Evolutionary conservation across 2,113 vertebrate species (phyloP).

Genomic region (Cariama cristata): DNA sequence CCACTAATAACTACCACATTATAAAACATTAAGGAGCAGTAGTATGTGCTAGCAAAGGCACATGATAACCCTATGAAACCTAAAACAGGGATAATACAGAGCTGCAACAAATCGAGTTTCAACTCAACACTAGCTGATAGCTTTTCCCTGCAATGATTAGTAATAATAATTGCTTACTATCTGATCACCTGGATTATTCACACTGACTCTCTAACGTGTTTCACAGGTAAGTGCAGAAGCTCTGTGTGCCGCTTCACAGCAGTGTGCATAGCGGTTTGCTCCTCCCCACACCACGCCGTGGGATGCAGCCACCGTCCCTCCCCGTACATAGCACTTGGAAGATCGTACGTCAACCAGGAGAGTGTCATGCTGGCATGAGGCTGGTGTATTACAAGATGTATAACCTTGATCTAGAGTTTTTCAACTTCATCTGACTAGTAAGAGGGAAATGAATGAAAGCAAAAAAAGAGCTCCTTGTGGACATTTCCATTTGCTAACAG

Average conservation of each 20-base stretch:
- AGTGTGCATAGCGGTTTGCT: not conserved
- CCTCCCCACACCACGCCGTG: fast-evolving
- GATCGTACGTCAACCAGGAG: not conserved
- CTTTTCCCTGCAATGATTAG: not conserved
- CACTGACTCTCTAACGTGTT: fast-evolving
- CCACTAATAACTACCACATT: not conserved
- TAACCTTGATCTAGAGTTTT: not conserved
- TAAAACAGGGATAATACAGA: not conserved
- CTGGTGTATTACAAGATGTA: not conserved
- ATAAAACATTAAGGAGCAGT: not conserved
- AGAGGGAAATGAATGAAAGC: constrained; percentile 14
- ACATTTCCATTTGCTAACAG: constrained; percentile 62
- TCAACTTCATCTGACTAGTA: constrained; percentile 15
- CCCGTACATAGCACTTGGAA: fast-evolving
- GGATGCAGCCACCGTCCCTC: not conserved
- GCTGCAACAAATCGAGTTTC: not conserved
- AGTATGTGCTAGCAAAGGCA: not conserved
- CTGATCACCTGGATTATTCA: not conserved
- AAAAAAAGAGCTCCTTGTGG: not conserved
- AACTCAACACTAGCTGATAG: not conserved
- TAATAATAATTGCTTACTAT: not conserved
- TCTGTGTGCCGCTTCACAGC: not conserved
- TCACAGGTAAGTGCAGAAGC: not conserved
- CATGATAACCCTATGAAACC: not conserved
- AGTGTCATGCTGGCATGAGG: not conserved